Evolutionary conservation across 2,113 vertebrate species (phyloP), one percentile per base, ranked within the genome.

Genomic region (Heptranchias perlo): DNA sequence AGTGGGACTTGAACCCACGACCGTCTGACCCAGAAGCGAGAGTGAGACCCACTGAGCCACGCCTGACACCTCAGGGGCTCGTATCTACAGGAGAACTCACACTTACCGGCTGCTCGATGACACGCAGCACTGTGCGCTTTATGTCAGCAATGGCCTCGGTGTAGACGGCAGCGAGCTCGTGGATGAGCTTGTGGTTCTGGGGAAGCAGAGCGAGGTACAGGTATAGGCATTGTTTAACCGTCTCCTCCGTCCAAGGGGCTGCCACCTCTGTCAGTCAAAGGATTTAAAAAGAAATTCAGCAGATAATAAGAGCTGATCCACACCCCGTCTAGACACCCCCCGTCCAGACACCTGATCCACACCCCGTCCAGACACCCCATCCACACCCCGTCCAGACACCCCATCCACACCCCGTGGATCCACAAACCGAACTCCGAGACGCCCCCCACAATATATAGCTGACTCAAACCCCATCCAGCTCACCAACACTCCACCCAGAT

Each of bases 141-240:
- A 99, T 99, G 98, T 99, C 99, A 0, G 99, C 99, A 0, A 99
- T 99, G 97, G 99, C 99, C 97, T 99, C 99, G 0, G 99, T 99
- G 98, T 99, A 99, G 96, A 99, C 99, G 0, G 99, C 98, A 0
- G 99, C 99, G 96, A 99, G 97, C 96, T 99, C 99, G 0, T 99
- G 99, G 96, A 99, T 99, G 96, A 99, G 98, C 49, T 98, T 98
- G 97, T 99, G 99, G 97, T 99, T 99, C 93, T 98, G 98, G 1
- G 99, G 99, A 95, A 99, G 98, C 82, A 99, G 98, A 0, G 99
- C 98, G 96, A 99, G 96, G 97, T 99, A 99, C 49, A 99, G 98
- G 97, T 99, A 99, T 1, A 99, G 98, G 96, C 99, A 99, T 97
- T 99, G 99, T 97, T 98, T 98, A 93, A 99, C 98, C 0, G 98